Evolutionary conservation across 2,888 invertebrate genomes (phyloP), one percentile per base, ranked within the genome.

Genomic region (Ligdia adustata): DNA sequence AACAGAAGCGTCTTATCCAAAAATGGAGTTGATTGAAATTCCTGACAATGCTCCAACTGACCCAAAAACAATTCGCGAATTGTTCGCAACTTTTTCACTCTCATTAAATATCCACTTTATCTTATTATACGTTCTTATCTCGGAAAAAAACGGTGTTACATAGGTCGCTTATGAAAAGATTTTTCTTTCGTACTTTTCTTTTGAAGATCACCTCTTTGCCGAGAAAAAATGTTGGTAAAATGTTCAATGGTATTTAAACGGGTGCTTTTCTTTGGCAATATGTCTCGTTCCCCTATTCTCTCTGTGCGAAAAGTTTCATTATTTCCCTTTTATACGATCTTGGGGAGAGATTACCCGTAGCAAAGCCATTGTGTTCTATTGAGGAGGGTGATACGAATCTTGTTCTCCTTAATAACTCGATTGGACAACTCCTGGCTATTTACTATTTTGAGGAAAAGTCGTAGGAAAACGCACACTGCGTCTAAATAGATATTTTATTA

Each of bases 251-350:
- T 57, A 55, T 58, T 60, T 57, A 15, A 55, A 50, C 48, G 43
- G 55, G 59, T 60, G 57, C 60, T 60, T 56, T 59, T 55, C 62
- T 53, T 52, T 42, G 27, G 37, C 43, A 55, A 60, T 58, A 65
- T 55, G 57, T 60, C 66, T 67, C 60, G 56, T 60, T 60, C 57
- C 43, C 53, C 42, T 40, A 40, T 38, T 55, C 48, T 40, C 44
- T 50, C 52, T 59, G 57, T 55, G 62, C 59, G 55, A 56, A 52
- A 60, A 65, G 55, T 68, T 69, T 67, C 64, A 66, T 72, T 70
- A 72, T 71, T 69, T 71, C 65, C 62, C 57, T 66, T 60, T 69
- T 64, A 71, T 69, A 68, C 65, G 64, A 74, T 71, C 61, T 60
- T 51, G 29, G 28, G 60, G 65, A 63, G 51, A 65, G 60, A 74